Percentiles rank a stretch among this genome's conserved stretches.
Evolutionary conservation across 2,888 invertebrate genomes (phyloP).

Genomic region (Sphaerophoria rueppellii): DNA sequence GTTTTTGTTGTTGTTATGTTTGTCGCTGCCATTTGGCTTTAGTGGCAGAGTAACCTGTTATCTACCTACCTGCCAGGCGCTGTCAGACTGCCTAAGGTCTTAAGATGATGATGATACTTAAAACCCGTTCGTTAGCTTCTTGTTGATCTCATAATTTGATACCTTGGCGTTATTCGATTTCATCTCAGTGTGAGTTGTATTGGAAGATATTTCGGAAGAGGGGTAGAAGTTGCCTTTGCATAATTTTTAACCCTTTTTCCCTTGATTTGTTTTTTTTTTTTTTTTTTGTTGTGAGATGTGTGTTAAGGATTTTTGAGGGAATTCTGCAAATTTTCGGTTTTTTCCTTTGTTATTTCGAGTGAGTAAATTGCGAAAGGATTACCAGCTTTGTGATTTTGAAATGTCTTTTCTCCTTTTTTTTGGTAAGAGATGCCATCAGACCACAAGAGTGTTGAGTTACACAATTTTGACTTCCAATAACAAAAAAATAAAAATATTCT

Average conservation of each 20-base stretch:
- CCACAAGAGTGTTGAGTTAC: conserved; percentile 61
- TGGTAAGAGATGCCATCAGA: conserved; percentile 29
- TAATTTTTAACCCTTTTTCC: conserved; percentile 52
- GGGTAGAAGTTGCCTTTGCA: conserved; percentile 26
- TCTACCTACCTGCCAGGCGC: conserved; percentile 72
- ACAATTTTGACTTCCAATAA: conserved; percentile 23
- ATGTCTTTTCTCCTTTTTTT: not conserved
- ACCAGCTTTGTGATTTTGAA: conserved; percentile 11
- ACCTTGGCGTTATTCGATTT: conserved; percentile 71
- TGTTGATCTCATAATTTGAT: conserved; percentile 75
- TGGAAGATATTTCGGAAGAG: not conserved
- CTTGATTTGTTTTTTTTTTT: not conserved
- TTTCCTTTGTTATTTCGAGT: conserved; percentile 31
- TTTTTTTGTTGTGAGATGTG: not conserved
- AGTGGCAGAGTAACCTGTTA: conserved; percentile 61
- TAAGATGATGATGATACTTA: conserved; percentile 72
- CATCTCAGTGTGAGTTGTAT: conserved; percentile 58
- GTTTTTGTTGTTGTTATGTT: conserved; percentile 32
- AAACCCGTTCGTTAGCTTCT: conserved; percentile 74
- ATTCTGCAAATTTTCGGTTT: conserved; percentile 36
- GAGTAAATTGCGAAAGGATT: conserved; percentile 40
- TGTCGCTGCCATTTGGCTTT: conserved; percentile 56
- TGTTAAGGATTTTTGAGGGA: conserved; percentile 22
- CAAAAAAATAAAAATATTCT: conserved; percentile 4
- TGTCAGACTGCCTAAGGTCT: conserved; percentile 69